Percentiles rank a stretch among this genome's conserved stretches.
These are phyloP conservation scores for Emys orbicularis DNA, from an alignment of 2,797 vertebrate genomes.

Conservation along the genomic window DNA sequence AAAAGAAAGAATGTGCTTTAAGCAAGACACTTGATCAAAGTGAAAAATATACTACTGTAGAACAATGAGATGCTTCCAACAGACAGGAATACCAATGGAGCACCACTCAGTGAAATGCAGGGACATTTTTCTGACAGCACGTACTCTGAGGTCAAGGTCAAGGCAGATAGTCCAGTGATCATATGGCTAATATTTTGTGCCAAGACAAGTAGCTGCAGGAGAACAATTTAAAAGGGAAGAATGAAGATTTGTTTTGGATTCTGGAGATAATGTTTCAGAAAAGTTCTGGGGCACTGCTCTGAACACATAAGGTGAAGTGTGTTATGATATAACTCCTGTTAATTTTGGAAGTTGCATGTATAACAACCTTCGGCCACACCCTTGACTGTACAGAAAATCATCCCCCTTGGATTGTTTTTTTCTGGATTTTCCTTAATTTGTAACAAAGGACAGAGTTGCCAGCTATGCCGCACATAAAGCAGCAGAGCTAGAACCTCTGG, in stretches of 20 bases:
- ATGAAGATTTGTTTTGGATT: slow-evolving; percentile 41
- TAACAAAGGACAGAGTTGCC: not conserved
- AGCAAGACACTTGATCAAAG: slow-evolving; percentile 31
- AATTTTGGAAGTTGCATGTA: not conserved
- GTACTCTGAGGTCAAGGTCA: slow-evolving; percentile 70
- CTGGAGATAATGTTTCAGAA: slow-evolving; percentile 28
- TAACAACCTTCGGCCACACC: not conserved
- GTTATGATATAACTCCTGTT: not conserved
- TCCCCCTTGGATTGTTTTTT: not conserved
- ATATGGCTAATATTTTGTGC: slow-evolving; percentile 68
- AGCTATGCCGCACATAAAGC: not conserved
- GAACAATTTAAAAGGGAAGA: slow-evolving; percentile 54
- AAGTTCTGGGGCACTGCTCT: slow-evolving; percentile 31
- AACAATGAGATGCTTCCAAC: not conserved
- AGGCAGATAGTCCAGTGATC: slow-evolving; percentile 53
- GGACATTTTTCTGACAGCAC: slow-evolving; percentile 27
- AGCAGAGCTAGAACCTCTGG: not conserved
- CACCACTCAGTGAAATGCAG: slow-evolving; percentile 42
- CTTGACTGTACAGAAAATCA: not conserved
- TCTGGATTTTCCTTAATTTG: not conserved
- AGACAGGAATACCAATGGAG: not conserved
- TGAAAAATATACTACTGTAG: not conserved
- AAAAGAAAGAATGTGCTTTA: not conserved
- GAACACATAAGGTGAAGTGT: not conserved
- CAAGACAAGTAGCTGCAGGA: slow-evolving; percentile 63